Base-by-base conservation (phyloP, 2,888 invertebrate species). In the Meghimatium bilineatum region DNA sequence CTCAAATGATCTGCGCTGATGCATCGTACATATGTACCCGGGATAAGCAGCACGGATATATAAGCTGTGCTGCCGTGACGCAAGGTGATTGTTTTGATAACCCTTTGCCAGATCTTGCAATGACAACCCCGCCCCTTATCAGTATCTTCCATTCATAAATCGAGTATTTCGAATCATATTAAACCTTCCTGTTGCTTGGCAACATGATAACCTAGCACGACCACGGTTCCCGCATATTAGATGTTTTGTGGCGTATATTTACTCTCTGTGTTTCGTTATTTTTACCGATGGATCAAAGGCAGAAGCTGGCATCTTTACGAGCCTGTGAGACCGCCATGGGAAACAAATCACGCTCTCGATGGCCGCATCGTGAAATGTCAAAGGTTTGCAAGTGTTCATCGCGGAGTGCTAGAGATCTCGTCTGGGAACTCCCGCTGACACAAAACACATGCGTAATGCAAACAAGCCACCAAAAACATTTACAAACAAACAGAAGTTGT, bases 281-380 rank as follows among this genome's bases (percentile, higher is more conserved):
- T 82, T 82, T 82, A 49, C 82, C 75, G 67, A 82, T 82, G 75
- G 82, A 82, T 82, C 82, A 82, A 82, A 82, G 82, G 60, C 44
- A n/a, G 26, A 26, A 36, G 10, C 34, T 60, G 82, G 49, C 82
- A 66, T 82, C 82, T 82, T 82, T 82, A 72, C 82, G 74, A 72
- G 63, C 17, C 38, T 23, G 23, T 63, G 36, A 79, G 71, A 63
- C 32, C 71, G 75, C 72, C 78, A 56, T 49, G 63, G 63, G 74
- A 66, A 72, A 60, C 34, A 66, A 67, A 71, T 79, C 79, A 66
- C 49, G 63, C 67, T 74, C 79, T 72, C 82, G 67, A 77, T 72
- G 44, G 49, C 83, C 36, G 66, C 60, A 32, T 38, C 63, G 52
- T 56, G 38, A 74, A 82, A 85, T 82, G 85, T 85, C 82, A 85